These are phyloP conservation scores for Hesperia comma DNA, from an alignment of 2,888 invertebrate species.

Conservation along the genomic window DNA sequence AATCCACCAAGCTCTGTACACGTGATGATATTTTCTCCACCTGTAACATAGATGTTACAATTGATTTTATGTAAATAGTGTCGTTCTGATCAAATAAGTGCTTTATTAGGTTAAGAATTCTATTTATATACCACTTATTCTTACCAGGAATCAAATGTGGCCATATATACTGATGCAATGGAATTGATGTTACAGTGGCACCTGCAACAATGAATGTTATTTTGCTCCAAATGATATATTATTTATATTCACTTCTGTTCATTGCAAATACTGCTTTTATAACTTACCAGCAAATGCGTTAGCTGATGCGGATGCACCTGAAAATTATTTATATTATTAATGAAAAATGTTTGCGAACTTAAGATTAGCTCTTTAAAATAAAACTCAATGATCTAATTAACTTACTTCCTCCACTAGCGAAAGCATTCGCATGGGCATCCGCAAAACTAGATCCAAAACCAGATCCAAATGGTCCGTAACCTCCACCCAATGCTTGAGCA, in stretches of 20 bases:
- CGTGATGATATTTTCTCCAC: constrained; percentile 48
- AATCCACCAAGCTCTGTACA: constrained; percentile 61
- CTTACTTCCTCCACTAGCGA: constrained; percentile 22
- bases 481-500: constrained; percentile 7
- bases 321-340: constrained; percentile 37
- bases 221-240: neutral
- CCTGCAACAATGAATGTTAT: constrained; percentile 52
- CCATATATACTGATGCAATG: constrained; percentile 41
- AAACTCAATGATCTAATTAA: neutral
- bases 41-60: constrained; percentile 45
- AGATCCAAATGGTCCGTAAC: neutral
- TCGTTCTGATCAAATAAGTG: too few species aligned
- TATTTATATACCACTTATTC: constrained; percentile 41
- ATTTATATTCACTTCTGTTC: neutral
- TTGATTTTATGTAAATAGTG: too few species aligned
- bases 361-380: too few species aligned
- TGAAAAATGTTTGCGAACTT: neutral
- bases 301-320: constrained; percentile 50
- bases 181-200: constrained; percentile 12
- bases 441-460: constrained; percentile 16
- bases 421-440: constrained; percentile 16
- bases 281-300: constrained; percentile 30
- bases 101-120: too few species aligned
- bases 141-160: constrained; percentile 51
- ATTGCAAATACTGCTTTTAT: neutral